These are phyloP conservation scores for Brachyhypopomus occidentalis DNA, from an alignment of 2,113 vertebrate species.

Conservation along the genomic window DNA sequence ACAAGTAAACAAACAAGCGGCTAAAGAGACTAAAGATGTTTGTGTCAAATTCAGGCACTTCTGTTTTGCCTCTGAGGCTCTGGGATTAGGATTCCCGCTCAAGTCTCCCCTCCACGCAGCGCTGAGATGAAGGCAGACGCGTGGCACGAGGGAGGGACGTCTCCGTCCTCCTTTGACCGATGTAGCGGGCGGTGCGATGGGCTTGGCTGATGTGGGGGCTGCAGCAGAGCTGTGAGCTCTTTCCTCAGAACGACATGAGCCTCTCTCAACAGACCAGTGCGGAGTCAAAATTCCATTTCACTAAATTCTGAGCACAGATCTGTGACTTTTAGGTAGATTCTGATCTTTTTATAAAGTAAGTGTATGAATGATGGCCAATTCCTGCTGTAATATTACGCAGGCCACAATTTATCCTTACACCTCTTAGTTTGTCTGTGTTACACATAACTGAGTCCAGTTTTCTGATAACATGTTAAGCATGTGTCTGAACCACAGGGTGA, in stretches of 20 bases:
- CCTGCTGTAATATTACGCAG: too few species aligned
- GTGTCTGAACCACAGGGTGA: background rate
- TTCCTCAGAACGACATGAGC: too few species aligned
- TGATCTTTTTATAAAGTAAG: too few species aligned
- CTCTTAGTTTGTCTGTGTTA: too few species aligned
- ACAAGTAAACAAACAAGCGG: background rate
- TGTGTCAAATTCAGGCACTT: background rate
- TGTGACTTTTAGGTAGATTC: too few species aligned
- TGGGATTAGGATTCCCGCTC: background rate
- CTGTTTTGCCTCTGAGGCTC: background rate
- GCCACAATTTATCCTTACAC: too few species aligned
- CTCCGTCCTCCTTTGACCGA: constrained; percentile 39
- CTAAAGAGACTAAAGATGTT: constrained; percentile 34
- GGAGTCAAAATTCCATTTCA: too few species aligned
- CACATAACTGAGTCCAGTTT: background rate
- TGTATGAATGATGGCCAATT: too few species aligned
- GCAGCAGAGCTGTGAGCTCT: too few species aligned
- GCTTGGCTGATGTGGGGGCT: background rate
- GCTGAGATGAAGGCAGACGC: constrained; percentile 21
- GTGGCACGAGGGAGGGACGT: constrained; percentile 28
- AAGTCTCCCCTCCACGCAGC: constrained; percentile 15
- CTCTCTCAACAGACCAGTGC: too few species aligned
- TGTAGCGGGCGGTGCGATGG: constrained; percentile 13
- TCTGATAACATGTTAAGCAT: background rate
- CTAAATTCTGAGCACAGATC: too few species aligned